These are phyloP conservation scores for Dicaeum eximium DNA, from an alignment of 2,113 vertebrate genomes.

Conservation along the genomic window DNA sequence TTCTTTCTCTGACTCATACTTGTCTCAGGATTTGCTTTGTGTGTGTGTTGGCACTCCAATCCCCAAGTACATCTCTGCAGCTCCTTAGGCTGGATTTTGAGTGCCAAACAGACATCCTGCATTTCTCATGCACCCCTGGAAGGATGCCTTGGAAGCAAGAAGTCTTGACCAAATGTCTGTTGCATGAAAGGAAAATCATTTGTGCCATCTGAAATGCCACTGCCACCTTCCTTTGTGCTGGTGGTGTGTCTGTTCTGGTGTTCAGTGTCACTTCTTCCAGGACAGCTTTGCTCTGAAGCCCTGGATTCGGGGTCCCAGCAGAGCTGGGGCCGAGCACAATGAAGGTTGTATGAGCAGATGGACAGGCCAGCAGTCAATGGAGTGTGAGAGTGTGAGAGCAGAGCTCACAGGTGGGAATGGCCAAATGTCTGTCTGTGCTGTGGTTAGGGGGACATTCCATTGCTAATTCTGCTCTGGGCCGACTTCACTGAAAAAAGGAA, in stretches of 20 bases:
- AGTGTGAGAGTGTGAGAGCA: constrained; percentile 13
- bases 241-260: neutral
- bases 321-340: constrained; percentile 13
- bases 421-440: constrained; percentile 53
- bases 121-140: neutral
- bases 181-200: neutral
- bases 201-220: neutral
- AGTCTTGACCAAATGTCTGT: neutral
- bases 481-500: constrained; percentile 54
- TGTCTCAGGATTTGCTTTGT: constrained; percentile 52
- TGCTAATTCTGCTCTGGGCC: constrained; percentile 58
- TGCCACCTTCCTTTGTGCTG: neutral
- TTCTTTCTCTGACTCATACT: constrained; percentile 55
- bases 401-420: constrained; percentile 62
- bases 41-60: constrained; percentile 49
- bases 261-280: neutral
- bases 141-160: neutral
- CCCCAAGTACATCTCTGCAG: constrained; percentile 43
- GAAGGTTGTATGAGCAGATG: constrained; percentile 16
- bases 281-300: neutral
- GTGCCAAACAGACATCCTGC: constrained; percentile 4
- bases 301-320: neutral
- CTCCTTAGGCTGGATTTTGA: constrained; percentile 6
- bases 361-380: neutral
- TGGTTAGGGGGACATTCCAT: constrained; percentile 61